Evolutionary conservation across 1,140 invertebrate species (phyloP), one percentile per base, ranked within the genome.

Genomic region (Drosophila arizonae): DNA sequence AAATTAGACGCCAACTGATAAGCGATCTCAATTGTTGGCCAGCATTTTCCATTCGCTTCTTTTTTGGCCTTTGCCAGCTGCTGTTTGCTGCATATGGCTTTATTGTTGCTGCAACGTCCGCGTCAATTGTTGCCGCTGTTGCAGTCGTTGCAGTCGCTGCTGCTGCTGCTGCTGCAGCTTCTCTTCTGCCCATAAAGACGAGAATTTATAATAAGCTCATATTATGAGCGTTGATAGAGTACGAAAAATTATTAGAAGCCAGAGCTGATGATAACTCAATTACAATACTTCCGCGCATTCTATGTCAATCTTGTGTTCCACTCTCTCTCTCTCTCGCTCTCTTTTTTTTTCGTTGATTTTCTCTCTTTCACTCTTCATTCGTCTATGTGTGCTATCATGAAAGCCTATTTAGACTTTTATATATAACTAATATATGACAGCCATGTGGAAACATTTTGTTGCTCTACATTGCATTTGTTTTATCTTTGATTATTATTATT

Each of bases 1-100:
- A 89, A 89, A 89, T 89, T 89, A 89, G 85, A 89, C 85, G 85
- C 85, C 81, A 86, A 78, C 86, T 81, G 86, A 89, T 89, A 89
- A 89, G 85, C 81, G 81, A 89, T 89, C 85, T 89, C 81, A 87
- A 86, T 89, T 88, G 88, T 85, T 75, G 60, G 52, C 61, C 71
- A 67, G 75, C 80, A 90, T 78, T 81, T 79, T 80, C 28, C 69
- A 51, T 68, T 54, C 28, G 15, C 51, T 71, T 68, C 55, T 65
- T 52, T 62, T 60, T 67, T 64, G 52, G 62, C 30, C 57, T 41
- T 43, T 58, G 65, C 45, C 26, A 74, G 21, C 9, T 36, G 30
- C 4, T 30, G 33, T 17, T 36, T 46, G 51, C 11, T 33, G 50
- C 24, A 46, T 30, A n/a, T 24, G 13, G 48, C 46, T 24, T 67